Conservation (phyloP, 2,797 vertebrate genomes). For the Chromis chromis region DNA sequence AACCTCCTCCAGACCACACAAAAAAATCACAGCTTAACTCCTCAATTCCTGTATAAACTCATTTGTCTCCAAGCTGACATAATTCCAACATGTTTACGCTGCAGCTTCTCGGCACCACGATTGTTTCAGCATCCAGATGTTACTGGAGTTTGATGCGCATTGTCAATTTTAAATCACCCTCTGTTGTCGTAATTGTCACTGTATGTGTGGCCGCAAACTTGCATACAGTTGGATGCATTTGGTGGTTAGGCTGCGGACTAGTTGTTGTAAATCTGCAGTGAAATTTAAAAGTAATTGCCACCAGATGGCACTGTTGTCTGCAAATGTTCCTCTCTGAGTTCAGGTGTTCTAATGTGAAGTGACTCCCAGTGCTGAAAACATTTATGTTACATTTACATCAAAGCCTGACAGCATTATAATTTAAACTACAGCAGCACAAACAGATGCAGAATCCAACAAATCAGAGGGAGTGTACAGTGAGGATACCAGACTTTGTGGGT, state of each 20-base stretch:
- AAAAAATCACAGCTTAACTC: not conserved
- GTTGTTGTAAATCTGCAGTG: slow-evolving; percentile 32
- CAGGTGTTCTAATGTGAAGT: slow-evolving; percentile 7
- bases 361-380: slow-evolving; percentile 18
- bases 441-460: slow-evolving; percentile 23
- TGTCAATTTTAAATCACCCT: slow-evolving; percentile 24
- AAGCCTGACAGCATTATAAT: not conserved
- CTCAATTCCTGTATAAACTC: not conserved
- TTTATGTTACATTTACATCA: slow-evolving; percentile 12
- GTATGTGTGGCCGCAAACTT: slow-evolving; percentile 16
- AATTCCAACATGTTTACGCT: not conserved
- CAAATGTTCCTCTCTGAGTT: slow-evolving; percentile 13
- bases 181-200: not conserved
- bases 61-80: not conserved
- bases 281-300: slow-evolving; percentile 24
- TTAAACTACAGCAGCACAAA: slow-evolving; percentile 36
- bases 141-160: slow-evolving; percentile 17
- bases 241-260: slow-evolving; percentile 11
- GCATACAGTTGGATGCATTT: slow-evolving; percentile 37
- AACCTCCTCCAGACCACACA: not conserved
- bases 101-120: not conserved
- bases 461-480: slow-evolving; percentile 5
- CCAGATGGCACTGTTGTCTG: slow-evolving; percentile 51
- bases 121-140: slow-evolving; percentile 14
- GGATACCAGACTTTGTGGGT: slow-evolving; percentile 24